Percentiles rank a stretch among this genome's conserved stretches.
These are phyloP conservation scores for Microplitis manilae DNA, from an alignment of 2,888 invertebrate genomes.

Conservation along the genomic window DNA sequence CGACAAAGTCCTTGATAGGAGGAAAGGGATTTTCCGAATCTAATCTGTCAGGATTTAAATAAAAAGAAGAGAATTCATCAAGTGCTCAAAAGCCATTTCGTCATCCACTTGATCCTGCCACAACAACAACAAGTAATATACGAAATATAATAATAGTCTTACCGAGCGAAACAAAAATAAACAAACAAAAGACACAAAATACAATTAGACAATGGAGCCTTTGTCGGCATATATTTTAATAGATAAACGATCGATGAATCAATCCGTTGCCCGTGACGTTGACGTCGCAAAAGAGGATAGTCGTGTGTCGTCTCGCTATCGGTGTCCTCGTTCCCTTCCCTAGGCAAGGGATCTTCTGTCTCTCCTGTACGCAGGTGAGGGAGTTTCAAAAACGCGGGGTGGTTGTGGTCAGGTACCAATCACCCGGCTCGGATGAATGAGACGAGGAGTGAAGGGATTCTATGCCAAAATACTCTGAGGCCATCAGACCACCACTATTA, in stretches of 20 bases:
- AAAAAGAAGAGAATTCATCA: no score
- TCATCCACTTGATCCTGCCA: no score
- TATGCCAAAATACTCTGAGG: constrained; percentile 44
- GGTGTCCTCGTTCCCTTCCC: constrained; percentile 13
- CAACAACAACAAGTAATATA: no score
- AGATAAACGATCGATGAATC: constrained; percentile 69
- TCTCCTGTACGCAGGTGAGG: constrained; percentile 62
- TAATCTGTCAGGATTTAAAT: no score
- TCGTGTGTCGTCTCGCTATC: constrained; percentile 25
- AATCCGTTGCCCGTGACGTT: constrained; percentile 69
- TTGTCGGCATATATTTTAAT: constrained; percentile 63
- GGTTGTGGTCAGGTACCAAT: constrained; percentile 70
- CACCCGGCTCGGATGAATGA: constrained; percentile 57
- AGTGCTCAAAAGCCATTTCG: no score
- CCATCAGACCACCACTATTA: constrained; percentile 20
- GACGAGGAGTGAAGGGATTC: constrained; percentile 43
- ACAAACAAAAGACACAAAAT: not conserved
- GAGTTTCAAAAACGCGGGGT: constrained; percentile 69
- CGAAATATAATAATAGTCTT: not conserved
- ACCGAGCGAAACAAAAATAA: constrained; percentile 4
- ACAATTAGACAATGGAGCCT: constrained; percentile 53
- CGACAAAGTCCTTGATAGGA: no score
- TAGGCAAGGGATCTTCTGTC: constrained; percentile 36
- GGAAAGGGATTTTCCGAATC: no score
- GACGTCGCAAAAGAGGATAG: constrained; percentile 53